Conservation (phyloP, 2,113 vertebrate species). For the pig (Sus scrofa) region T2T-Sscrofa CM000819.6:129748001-129748500, state of each 20-base stretch:
- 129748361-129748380: background rate
- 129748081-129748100: background rate
- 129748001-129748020: background rate
- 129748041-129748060: background rate
- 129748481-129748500: background rate
- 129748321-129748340: background rate
- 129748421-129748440: background rate
- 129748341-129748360: background rate
- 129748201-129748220: background rate
- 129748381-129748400: background rate
- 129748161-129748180: background rate
- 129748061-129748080: background rate
- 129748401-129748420: background rate
- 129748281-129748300: background rate
- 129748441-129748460: background rate
- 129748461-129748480: slow-evolving; percentile 28
- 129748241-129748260: background rate
- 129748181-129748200: background rate
- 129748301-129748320: background rate
- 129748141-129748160: background rate
- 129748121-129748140: background rate
- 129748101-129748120: background rate
- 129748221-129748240: background rate
- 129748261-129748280: background rate
- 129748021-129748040: background rate